These are phyloP conservation scores for Heliconius hewitsoni DNA, from an alignment of 1,140 invertebrate genomes.

Conservation along the genomic window DNA sequence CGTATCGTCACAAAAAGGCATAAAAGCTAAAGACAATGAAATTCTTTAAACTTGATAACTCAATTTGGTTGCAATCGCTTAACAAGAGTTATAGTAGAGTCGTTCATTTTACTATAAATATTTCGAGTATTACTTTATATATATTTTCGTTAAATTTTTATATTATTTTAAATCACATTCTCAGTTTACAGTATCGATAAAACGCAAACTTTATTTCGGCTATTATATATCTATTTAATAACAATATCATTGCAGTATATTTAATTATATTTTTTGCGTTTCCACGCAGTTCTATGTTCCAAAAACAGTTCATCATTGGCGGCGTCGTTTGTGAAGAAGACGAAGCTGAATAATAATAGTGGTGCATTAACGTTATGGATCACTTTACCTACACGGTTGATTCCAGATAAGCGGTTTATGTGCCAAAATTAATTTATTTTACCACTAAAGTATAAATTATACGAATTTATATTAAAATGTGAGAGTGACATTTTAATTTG, in stretches of 20 bases:
- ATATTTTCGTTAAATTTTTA: not conserved
- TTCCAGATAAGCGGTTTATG: constrained; percentile 37
- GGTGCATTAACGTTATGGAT: constrained; percentile 44
- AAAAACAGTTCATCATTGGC: constrained; percentile 52
- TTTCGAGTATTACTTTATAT: not conserved
- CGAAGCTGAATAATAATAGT: constrained; percentile 60
- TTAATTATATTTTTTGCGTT: not conserved
- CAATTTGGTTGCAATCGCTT: constrained; percentile 59
- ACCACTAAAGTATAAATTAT: not conserved
- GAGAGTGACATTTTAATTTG: not conserved
- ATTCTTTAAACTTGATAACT: constrained; percentile 78
- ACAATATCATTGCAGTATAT: not conserved
- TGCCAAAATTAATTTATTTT: constrained; percentile 31
- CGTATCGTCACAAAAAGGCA: constrained; percentile 69
- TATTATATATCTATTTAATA: not conserved
- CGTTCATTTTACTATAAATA: not conserved
- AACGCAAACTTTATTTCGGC: too few relatives aligned
- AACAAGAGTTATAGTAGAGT: constrained; percentile 42
- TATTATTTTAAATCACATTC: not conserved
- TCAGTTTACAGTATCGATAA: too few relatives aligned
- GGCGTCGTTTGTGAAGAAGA: constrained; percentile 66
- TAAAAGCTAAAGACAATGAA: constrained; percentile 74
- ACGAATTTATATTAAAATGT: not conserved
- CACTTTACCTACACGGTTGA: constrained; percentile 47
- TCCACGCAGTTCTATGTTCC: constrained; percentile 30